Conservation (phyloP, 2,797 vertebrate genomes). For the Dermochelys coriacea region DNA sequence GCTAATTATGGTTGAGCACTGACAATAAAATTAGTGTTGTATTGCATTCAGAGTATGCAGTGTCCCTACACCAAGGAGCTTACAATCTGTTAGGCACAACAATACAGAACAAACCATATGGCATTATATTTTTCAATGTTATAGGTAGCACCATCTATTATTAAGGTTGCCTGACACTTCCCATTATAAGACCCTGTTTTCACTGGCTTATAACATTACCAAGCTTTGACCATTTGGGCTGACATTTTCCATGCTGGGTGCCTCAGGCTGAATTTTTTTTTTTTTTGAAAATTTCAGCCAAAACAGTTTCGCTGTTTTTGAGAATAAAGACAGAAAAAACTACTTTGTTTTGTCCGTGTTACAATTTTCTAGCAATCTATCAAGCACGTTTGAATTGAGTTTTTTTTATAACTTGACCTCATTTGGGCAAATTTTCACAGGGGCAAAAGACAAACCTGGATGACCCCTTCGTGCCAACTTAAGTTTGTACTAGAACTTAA, state of each 20-base stretch:
- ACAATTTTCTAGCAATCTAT: background rate
- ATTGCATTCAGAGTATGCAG: background rate
- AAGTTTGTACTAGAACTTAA: rapidly evolving
- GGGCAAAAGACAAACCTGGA: background rate
- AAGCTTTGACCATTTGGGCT: background rate
- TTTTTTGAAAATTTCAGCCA: background rate
- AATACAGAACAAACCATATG: background rate
- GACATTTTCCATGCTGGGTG: background rate
- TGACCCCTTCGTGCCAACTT: background rate
- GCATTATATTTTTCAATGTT: background rate
- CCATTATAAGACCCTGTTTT: background rate
- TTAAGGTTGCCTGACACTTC: background rate
- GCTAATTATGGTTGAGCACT: background rate
- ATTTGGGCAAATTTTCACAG: background rate
- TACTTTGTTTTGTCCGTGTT: background rate
- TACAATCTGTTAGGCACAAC: background rate
- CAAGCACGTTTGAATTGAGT: rapidly evolving
- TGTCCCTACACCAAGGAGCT: background rate
- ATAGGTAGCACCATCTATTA: background rate
- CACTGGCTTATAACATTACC: background rate
- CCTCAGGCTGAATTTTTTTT: background rate
- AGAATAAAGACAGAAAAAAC: background rate
- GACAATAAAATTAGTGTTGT: background rate
- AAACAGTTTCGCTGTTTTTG: background rate
- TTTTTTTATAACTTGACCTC: background rate